Percentiles rank a stretch among this genome's conserved stretches.
These are phyloP conservation scores for Pseudorhombus dupliciocellatus DNA, from an alignment of 2,113 vertebrate species.

Conservation along the genomic window DNA sequence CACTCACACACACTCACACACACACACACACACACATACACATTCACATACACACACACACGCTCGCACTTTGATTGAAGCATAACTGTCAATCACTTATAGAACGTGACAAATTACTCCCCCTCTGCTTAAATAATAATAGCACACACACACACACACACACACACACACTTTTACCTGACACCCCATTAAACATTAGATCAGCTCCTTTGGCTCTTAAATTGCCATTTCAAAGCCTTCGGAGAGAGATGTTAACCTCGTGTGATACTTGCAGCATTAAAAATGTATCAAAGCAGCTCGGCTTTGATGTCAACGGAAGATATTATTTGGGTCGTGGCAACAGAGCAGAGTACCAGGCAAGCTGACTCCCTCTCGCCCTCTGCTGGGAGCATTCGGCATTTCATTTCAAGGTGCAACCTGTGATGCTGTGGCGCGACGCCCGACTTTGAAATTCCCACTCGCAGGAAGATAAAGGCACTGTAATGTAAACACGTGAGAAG, in stretches of 20 bases:
- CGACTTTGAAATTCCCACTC: background rate
- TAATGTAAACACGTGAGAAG: constrained; percentile 13
- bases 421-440: background rate
- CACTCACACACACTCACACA: constrained; percentile 13
- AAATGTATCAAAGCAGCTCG: constrained; percentile 78
- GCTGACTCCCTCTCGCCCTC: constrained; percentile 58
- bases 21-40: background rate
- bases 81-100: constrained; percentile 58
- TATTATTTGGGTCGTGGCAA: constrained; percentile 72
- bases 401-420: background rate
- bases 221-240: constrained; percentile 76
- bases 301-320: constrained; percentile 79
- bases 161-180: constrained; percentile 34
- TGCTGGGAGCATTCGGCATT: constrained; percentile 52
- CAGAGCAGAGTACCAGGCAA: constrained; percentile 6
- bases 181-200: constrained; percentile 67
- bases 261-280: constrained; percentile 77
- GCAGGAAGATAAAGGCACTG: background rate
- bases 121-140: constrained; percentile 24
- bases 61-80: constrained; percentile 45
- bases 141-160: constrained; percentile 12
- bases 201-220: constrained; percentile 62
- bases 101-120: constrained; percentile 56
- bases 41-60: constrained; percentile 14
- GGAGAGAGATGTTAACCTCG: constrained; percentile 81